phyloP scores from a whole-genome alignment of 2,888 invertebrate genomes.

The Escarpia spicata region DNA sequence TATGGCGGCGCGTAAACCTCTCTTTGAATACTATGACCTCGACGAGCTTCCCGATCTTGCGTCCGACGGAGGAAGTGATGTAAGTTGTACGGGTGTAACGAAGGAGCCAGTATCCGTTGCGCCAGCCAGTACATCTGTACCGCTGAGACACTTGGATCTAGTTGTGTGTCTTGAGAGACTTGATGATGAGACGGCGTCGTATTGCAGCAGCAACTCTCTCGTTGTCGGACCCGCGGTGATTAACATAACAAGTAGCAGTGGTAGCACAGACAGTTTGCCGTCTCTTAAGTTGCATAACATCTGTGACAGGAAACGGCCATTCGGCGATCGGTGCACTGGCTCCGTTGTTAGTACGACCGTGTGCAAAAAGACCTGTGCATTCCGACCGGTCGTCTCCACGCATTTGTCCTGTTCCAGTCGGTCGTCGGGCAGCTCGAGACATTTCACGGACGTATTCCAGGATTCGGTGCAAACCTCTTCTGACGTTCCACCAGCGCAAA shows the following conservation, averaged over 20 bases:
- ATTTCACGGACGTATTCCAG: background rate
- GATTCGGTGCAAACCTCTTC: background rate
- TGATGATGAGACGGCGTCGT: background rate
- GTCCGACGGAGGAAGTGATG: background rate
- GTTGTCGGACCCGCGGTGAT: background rate
- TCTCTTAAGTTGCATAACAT: background rate
- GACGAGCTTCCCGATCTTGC: background rate
- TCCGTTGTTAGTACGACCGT: background rate
- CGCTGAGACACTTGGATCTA: background rate
- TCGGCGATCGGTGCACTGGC: background rate
- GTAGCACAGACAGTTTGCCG: background rate
- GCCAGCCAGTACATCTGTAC: background rate
- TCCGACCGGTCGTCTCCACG: background rate
- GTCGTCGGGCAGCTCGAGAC: background rate
- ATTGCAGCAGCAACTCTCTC: background rate
- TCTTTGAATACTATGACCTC: background rate
- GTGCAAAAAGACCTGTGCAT: background rate
- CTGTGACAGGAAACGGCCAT: background rate
- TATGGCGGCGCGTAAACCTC: background rate
- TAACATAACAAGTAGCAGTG: background rate
- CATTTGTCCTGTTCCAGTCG: background rate
- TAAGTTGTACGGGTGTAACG: background rate
- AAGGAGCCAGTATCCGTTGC: background rate
- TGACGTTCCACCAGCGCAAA: background rate
- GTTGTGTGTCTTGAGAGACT: background rate